Conservation (phyloP, 2,888 invertebrate genomes). For the Tortrix viridana region DNA sequence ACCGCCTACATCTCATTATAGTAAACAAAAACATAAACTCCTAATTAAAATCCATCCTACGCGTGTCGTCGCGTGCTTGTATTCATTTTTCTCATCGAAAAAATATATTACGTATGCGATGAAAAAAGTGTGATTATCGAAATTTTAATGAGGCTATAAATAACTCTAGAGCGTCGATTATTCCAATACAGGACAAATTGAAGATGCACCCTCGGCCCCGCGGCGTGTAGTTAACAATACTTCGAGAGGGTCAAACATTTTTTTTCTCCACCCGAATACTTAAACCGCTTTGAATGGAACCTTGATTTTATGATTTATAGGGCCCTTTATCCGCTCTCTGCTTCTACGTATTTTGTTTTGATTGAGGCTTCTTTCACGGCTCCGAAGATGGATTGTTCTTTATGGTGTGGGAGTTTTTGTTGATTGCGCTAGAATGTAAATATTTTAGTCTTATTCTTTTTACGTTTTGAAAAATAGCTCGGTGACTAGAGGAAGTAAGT, state of each 20-base stretch:
- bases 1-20: constrained; percentile 33
- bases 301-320: constrained; percentile 84
- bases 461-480: constrained; percentile 50
- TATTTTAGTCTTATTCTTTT: constrained; percentile 69
- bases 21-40: constrained; percentile 37
- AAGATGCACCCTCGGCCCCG: constrained; percentile 67
- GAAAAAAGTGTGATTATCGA: constrained; percentile 69
- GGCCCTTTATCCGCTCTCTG: constrained; percentile 75
- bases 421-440: constrained; percentile 72
- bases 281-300: constrained; percentile 75
- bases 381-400: constrained; percentile 81
- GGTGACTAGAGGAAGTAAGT: constrained; percentile 46
- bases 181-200: constrained; percentile 78
- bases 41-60: constrained; percentile 72
- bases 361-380: constrained; percentile 80
- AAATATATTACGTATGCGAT: constrained; percentile 37
- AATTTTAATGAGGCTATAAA: constrained; percentile 80
- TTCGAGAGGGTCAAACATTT: constrained; percentile 67
- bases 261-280: constrained; percentile 68
- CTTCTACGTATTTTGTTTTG: constrained; percentile 81
- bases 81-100: constrained; percentile 39
- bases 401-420: constrained; percentile 78
- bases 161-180: constrained; percentile 70
- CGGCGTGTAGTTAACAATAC: constrained; percentile 62
- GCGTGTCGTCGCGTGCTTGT: constrained; percentile 42